phyloP scores from a whole-genome alignment of 53 echinoderm and acorn worm genomes.

The Temnopleurus reevesii region DNA sequence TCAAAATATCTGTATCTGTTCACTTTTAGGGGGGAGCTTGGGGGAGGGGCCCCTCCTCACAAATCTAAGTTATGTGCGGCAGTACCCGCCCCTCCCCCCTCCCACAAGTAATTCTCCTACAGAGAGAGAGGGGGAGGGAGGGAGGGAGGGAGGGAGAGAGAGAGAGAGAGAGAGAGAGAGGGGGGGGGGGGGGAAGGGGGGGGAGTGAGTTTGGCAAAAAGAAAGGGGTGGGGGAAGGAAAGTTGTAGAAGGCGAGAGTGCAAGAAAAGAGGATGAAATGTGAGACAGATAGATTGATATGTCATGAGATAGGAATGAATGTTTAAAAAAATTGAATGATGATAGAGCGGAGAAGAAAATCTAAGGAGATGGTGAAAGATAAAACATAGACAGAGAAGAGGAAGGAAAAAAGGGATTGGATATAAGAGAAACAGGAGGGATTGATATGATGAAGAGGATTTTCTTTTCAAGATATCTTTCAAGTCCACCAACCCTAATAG shows the following conservation, averaged over 20 bases:
- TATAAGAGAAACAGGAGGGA: not conserved
- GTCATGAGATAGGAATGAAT: not conserved
- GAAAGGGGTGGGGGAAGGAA: not conserved
- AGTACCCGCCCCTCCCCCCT: no score
- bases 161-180: not conserved
- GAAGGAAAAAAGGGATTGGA: not conserved
- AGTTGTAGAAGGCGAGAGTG: not conserved
- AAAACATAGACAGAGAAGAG: not conserved
- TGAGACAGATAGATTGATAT: not conserved
- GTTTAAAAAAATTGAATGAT: not conserved
- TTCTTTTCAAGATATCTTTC: not conserved
- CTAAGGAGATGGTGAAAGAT: not conserved
- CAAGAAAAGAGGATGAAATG: not conserved
- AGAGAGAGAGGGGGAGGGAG: not conserved
- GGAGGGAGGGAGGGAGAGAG: not conserved
- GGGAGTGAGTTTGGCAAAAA: not conserved
- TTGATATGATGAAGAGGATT: not conserved
- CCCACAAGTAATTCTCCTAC: no score
- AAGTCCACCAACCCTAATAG: conserved; percentile 30
- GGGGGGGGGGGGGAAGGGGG: not conserved
- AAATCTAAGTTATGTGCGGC: no score
- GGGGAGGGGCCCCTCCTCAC: no score
- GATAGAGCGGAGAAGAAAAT: not conserved
- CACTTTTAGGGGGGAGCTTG: no score
- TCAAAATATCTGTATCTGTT: no score